A percentile compares a stretch with the other conserved stretches of the same genome.
Conservation (phyloP, 2,113 vertebrate genomes). For the Perognathus longimembris region DNA sequence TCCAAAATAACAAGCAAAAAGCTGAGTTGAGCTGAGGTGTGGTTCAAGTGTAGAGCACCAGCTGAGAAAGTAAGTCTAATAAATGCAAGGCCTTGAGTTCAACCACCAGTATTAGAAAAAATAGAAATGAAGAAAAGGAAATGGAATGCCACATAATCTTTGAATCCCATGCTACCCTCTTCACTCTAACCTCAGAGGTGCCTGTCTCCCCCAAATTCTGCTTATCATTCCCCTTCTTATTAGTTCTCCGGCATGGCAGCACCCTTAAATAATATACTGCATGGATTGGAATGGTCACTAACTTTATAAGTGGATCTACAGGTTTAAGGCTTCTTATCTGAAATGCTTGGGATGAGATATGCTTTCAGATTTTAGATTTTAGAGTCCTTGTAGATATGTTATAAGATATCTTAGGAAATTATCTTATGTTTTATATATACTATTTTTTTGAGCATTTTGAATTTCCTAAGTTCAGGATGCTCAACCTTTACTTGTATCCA, state of each 20-base stretch:
- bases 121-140: too few relatives aligned
- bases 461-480: background rate
- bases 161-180: background rate
- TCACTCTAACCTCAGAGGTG: background rate
- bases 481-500: background rate
- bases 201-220: background rate
- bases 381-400: background rate
- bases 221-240: conserved; percentile 3
- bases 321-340: background rate
- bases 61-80: too few relatives aligned
- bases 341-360: background rate
- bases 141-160: background rate
- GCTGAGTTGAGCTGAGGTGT: too few relatives aligned
- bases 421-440: background rate
- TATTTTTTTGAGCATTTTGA: background rate
- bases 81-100: too few relatives aligned
- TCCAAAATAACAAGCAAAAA: too few relatives aligned
- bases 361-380: background rate
- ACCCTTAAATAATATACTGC: background rate
- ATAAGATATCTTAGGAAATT: background rate
- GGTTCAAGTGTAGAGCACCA: too few relatives aligned
- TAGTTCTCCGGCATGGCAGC: background rate
- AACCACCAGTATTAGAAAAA: too few relatives aligned
- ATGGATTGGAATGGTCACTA: background rate
- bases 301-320: background rate